Base-by-base conservation (phyloP, 2,888 invertebrate species). In the Cantharis lateralis region DNA sequence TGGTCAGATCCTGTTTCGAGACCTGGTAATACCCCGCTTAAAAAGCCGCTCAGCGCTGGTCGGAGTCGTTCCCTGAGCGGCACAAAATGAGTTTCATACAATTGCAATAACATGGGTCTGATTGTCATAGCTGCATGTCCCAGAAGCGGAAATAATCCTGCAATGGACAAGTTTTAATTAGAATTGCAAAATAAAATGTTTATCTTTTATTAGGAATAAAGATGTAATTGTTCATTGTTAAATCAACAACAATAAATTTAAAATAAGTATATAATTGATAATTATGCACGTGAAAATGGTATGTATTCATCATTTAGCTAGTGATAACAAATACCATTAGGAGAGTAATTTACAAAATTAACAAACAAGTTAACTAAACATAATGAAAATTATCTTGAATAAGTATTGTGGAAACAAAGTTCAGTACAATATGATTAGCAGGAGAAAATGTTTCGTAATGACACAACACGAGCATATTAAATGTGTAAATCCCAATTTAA, bases 91-190 rank as follows among this genome's bases (percentile, higher is more conserved):
- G 92, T 94, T 89, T 98, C 97, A 87, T 96, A 97, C 71, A 98
- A 92, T 66, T 92, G 92, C 80, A 97, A 89, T 76, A 98, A 89
- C 1, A 93, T 91, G 7, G 95, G 95, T 83, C 96, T 92, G 26
- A 97, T 96, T 88, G 95, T 95, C 93, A 96, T 96, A 15, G 96
- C 96, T 70, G 96, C 96, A 89, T 96, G 94, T 32, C 94, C 94
- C 82, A 97, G 91, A 62, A 97, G 88, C n/a, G 97, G 97, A 88
- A 97, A 97, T 48, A 97, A 90, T 11, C 97, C 97, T 91, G 76
- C 5, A 32, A 48, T n/a, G 48, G n/a, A n/a, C 0, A 48, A 48
- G 7, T n/a, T n/a, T 32, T 64, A 64, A 11, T 20, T 13, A 3
- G 20, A 64, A 32, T 24, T 24, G 20, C n/a, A n/a, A n/a, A n/a